A percentile compares a stretch with the other conserved stretches of the same genome.
phyloP scores from a whole-genome alignment of 2,113 vertebrate genomes.

The Oryzias melastigma region DNA sequence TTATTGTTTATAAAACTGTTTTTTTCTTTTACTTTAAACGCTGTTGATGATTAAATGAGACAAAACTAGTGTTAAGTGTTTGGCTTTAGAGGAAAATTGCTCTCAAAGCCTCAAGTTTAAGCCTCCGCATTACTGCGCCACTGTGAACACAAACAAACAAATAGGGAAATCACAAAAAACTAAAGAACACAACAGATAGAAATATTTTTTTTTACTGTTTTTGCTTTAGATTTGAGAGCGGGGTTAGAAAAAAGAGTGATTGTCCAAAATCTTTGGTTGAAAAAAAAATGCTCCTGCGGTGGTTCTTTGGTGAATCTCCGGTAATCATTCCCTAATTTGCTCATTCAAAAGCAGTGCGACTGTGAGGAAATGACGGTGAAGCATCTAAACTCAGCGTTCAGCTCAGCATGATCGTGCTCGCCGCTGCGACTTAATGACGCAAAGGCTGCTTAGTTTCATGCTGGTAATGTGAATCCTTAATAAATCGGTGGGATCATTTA shows the following conservation, averaged over 20 bases:
- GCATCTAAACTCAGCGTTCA: not conserved
- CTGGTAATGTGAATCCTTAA: conserved; percentile 17
- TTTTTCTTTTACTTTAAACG: too few species aligned
- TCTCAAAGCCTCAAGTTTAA: too few species aligned
- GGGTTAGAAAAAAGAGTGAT: not conserved
- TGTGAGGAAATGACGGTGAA: not conserved
- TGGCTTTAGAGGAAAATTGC: too few species aligned
- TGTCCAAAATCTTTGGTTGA: conserved; percentile 2
- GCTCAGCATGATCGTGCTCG: conserved; percentile 8
- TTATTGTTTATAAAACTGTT: too few species aligned
- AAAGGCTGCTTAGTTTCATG: conserved; percentile 18
- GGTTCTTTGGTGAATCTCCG: conserved; percentile 4
- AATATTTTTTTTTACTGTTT: too few species aligned
- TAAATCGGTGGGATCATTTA: conserved; percentile 20
- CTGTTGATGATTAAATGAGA: too few species aligned
- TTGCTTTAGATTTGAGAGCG: not conserved
- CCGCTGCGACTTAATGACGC: conserved; percentile 16
- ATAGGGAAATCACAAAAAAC: too few species aligned
- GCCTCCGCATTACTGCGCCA: too few species aligned
- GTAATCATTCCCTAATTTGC: conserved; percentile 3
- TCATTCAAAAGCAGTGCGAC: conserved; percentile 1
- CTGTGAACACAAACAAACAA: too few species aligned
- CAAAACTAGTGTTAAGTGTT: too few species aligned
- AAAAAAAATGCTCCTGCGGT: not conserved
- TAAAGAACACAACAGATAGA: too few species aligned